Percentiles rank a stretch among this genome's conserved stretches.
phyloP scores from a whole-genome alignment of 2,888 invertebrate species.

The Drosophila leonis region DNA sequence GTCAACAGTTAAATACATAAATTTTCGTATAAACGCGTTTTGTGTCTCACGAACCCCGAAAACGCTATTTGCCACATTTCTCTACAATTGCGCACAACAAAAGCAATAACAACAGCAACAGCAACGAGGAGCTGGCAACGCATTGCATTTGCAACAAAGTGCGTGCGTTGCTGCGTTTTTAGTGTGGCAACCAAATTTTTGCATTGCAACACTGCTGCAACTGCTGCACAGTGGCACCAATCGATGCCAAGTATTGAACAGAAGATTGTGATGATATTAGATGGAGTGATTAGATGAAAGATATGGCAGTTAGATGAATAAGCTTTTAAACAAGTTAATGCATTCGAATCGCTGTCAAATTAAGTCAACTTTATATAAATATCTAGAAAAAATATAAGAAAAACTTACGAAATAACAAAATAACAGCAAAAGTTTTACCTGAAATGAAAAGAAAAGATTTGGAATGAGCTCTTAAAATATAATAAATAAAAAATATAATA shows the following conservation, averaged over 20 bases:
- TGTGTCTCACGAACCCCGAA: slow-evolving; percentile 48
- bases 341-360: too few relatives aligned
- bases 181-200: slow-evolving; percentile 32
- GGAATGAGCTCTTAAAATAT: too few relatives aligned
- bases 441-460: background rate
- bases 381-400: too few relatives aligned
- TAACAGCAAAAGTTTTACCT: background rate
- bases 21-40: slow-evolving; percentile 81
- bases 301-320: background rate
- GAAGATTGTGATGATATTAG: background rate
- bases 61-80: slow-evolving; percentile 46
- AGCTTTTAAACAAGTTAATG: too few relatives aligned
- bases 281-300: background rate
- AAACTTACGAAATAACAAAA: background rate
- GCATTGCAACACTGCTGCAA: slow-evolving; percentile 29
- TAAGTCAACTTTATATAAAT: too few relatives aligned
- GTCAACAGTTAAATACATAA: slow-evolving; percentile 81
- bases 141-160: slow-evolving; percentile 48
- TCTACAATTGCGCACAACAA: slow-evolving; percentile 36
- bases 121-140: slow-evolving; percentile 2
- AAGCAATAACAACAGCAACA: slow-evolving; percentile 15
- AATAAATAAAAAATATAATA: too few relatives aligned
- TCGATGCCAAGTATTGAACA: background rate
- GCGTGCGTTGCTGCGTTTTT: slow-evolving; percentile 41
- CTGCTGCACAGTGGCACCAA: slow-evolving; percentile 21